A percentile compares a stretch with the other conserved stretches of the same genome.
These are phyloP conservation scores for Scaptodrosophila latifasciaeformis DNA, from an alignment of 2,888 invertebrate species.

Conservation along the genomic window DNA sequence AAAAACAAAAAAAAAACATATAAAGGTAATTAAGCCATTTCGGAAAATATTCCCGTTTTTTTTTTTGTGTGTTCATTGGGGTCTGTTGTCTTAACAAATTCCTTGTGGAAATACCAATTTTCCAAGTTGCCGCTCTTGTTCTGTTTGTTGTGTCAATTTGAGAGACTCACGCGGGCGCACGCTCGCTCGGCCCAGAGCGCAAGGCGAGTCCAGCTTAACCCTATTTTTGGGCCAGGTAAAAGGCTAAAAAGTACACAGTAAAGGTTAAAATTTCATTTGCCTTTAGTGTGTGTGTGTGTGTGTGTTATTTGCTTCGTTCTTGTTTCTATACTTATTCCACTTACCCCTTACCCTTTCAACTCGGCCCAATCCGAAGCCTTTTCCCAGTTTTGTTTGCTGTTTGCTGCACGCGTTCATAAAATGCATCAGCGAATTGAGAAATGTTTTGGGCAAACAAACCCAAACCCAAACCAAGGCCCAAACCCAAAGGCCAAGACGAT, in stretches of 20 bases:
- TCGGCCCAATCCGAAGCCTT: neutral
- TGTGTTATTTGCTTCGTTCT: no score
- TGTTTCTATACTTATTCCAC: no score
- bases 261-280: constrained; percentile 59
- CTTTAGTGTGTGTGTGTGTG: constrained; percentile 56
- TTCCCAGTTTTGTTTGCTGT: neutral
- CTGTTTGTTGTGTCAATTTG: constrained; percentile 48
- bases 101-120: constrained; percentile 23
- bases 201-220: constrained; percentile 52
- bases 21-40: constrained; percentile 56
- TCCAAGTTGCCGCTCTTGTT: constrained; percentile 15
- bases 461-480: constrained; percentile 11
- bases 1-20: constrained; percentile 12
- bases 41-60: constrained; percentile 5
- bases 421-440: constrained; percentile 70
- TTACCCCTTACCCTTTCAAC: neutral
- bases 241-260: constrained; percentile 11
- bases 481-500: neutral
- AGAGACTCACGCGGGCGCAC: constrained; percentile 41
- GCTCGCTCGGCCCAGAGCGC: no score
- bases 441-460: constrained; percentile 59
- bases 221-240: constrained; percentile 26
- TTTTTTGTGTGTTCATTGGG: constrained; percentile 30
- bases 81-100: constrained; percentile 55
- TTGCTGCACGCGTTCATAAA: constrained; percentile 63